Evolutionary conservation across 2,113 vertebrate species (phyloP).

Genomic region (Antigone vipio): DNA sequence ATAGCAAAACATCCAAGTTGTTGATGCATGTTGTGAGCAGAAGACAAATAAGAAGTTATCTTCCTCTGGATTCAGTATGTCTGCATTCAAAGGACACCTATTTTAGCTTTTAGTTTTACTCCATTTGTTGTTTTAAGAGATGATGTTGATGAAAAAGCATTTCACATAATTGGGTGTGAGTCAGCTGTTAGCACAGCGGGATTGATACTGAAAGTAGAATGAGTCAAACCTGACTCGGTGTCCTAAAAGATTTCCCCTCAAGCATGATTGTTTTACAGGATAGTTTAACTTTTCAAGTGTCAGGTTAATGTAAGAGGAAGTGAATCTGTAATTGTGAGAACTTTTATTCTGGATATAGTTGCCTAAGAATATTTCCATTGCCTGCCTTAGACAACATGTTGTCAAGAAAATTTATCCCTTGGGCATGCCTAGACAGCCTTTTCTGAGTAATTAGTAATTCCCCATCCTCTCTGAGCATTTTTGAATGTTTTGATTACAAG

Average conservation of each 20-base stretch:
- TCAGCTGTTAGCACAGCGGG: neutral
- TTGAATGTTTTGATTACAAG: neutral
- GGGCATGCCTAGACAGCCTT: neutral
- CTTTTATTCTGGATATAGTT: neutral
- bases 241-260: neutral
- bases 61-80: neutral
- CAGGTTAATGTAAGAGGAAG: neutral
- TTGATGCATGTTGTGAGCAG: neutral
- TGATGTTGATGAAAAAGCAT: neutral
- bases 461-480: neutral
- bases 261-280: neutral
- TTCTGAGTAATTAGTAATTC: neutral
- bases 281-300: neutral
- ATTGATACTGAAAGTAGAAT: neutral
- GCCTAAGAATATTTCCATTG: neutral
- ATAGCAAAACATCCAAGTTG: fast-evolving
- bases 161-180: neutral
- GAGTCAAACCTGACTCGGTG: neutral
- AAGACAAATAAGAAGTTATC: neutral
- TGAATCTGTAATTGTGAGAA: neutral
- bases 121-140: neutral
- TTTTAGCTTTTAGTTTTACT: neutral
- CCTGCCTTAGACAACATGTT: neutral
- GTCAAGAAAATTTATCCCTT: neutral
- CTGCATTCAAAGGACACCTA: neutral